Evolutionary conservation across 2,797 vertebrate species (phyloP).

Genomic region (Epinephelus malabaricus): DNA sequence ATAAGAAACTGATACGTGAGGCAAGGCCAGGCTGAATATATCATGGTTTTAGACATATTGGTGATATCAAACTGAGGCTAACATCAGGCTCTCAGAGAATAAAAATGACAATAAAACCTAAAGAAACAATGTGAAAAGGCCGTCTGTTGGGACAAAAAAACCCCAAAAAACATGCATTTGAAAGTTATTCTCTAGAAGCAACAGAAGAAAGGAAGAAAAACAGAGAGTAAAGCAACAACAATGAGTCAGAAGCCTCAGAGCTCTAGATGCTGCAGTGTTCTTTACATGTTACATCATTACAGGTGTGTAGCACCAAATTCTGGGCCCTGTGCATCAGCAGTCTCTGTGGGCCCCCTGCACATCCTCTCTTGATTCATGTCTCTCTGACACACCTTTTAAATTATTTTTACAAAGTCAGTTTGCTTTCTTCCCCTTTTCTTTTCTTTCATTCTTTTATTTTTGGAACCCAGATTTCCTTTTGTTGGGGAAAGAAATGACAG

Average conservation of each 20-base stretch:
- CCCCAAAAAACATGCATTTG: neutral
- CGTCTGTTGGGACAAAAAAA: neutral
- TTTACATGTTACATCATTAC: neutral
- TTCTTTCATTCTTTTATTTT: too few relatives aligned
- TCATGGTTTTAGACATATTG: constrained; percentile 19
- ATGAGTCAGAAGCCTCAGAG: neutral
- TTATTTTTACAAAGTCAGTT: too few relatives aligned
- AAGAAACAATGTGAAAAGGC: neutral
- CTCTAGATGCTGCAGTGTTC: neutral
- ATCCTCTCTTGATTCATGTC: too few relatives aligned
- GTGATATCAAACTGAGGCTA: constrained; percentile 16
- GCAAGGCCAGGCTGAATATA: constrained; percentile 12
- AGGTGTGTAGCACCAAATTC: too few relatives aligned
- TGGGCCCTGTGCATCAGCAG: too few relatives aligned
- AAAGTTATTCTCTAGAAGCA: too few relatives aligned
- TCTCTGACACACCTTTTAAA: too few relatives aligned
- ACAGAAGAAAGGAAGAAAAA: neutral
- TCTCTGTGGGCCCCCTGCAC: too few relatives aligned
- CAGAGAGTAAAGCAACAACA: neutral
- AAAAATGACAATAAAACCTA: constrained; percentile 1
- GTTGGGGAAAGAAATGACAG: too few relatives aligned
- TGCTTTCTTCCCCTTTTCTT: too few relatives aligned
- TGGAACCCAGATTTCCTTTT: too few relatives aligned
- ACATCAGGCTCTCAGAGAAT: constrained; percentile 1
- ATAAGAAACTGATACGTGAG: constrained; percentile 32